Evolutionary conservation across 1,140 invertebrate genomes (phyloP).

Genomic region (Vanessa atalanta): DNA sequence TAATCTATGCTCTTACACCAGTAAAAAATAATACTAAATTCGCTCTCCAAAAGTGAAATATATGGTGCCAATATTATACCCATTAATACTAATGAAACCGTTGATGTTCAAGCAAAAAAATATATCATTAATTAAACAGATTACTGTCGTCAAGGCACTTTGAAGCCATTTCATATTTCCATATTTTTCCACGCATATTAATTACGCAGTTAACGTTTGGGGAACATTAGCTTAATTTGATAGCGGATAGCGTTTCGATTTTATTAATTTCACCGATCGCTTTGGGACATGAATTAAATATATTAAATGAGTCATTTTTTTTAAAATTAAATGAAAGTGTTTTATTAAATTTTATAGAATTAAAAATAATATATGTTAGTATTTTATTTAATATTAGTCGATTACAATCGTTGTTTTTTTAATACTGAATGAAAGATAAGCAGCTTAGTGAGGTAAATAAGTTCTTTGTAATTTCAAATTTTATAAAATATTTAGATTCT

Average conservation of each 20-base stretch:
- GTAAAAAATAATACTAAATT: too few relatives aligned
- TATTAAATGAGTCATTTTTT: slow-evolving; percentile 28
- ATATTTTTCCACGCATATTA: slow-evolving; percentile 61
- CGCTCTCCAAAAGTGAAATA: neutral
- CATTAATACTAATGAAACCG: slow-evolving; percentile 29
- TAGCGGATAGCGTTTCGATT: slow-evolving; percentile 54
- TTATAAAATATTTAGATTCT: too few relatives aligned
- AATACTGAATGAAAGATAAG: too few relatives aligned
- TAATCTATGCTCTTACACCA: too few relatives aligned
- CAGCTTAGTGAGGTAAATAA: too few relatives aligned
- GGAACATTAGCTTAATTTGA: slow-evolving; percentile 62
- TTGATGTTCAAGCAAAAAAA: slow-evolving; percentile 12
- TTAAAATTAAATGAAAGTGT: neutral
- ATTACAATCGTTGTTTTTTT: too few relatives aligned
- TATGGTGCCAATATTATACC: slow-evolving; percentile 5
- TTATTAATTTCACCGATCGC: slow-evolving; percentile 57
- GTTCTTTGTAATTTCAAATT: too few relatives aligned
- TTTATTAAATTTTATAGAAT: neutral
- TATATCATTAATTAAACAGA: slow-evolving; percentile 36
- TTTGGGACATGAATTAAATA: slow-evolving; percentile 34
- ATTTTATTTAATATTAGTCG: too few relatives aligned
- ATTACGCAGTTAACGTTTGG: slow-evolving; percentile 59
- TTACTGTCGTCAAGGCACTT: slow-evolving; percentile 35
- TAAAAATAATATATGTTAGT: too few relatives aligned
- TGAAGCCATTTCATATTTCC: slow-evolving; percentile 41